Evolutionary conservation across 2,113 vertebrate genomes (phyloP), one percentile per base, ranked within the genome.

Genomic region (Microtus pennsylvanicus): DNA sequence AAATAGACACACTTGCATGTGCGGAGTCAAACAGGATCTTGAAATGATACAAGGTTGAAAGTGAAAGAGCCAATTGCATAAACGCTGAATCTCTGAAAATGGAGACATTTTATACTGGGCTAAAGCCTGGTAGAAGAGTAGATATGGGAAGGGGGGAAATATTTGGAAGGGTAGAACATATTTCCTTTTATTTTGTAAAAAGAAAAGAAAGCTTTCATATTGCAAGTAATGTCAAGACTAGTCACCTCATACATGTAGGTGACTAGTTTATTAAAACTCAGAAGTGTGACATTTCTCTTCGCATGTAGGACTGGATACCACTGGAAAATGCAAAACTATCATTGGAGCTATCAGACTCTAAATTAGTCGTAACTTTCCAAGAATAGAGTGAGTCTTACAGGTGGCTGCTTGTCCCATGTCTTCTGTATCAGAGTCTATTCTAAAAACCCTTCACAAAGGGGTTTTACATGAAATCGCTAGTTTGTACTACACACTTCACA

Each of bases 1-100:
- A 98, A 97, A 97, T 55, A 93, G 90, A 78, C 91, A 82, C 19
- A 78, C 26, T 85, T 50, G 42, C 78, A 96, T 7, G 16, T 12
- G 26, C 35, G 92, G 91, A 92, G 50, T 58, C 65, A 96, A 96
- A 88, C 1, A 90, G 87, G 91, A 90, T 95, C 85, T 96, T 35
- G 82, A 92, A 90, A 94, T 94, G 76, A 81, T 58, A 55, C 35
- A 11, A 81, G 74, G 3, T 87, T 85, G 55, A 89, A 94, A 96
- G n/a, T 21, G 58, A 21, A 21, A 21, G 55, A 82, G 52, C 75
- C 70, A 38, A 63, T 45, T 93, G 47, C 26, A 28, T 75, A 89
- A 95, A 89, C 96, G 58, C 58, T 83, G 33, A 94, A 69, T 38
- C 69, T 8, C 55, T 52, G 67, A 70, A 92, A 97, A 78, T 26